A percentile compares a stretch with the other conserved stretches of the same genome.
Evolutionary conservation across 2,888 invertebrate species (phyloP).

Genomic region (Caenorhabditis drosophilae): DNA sequence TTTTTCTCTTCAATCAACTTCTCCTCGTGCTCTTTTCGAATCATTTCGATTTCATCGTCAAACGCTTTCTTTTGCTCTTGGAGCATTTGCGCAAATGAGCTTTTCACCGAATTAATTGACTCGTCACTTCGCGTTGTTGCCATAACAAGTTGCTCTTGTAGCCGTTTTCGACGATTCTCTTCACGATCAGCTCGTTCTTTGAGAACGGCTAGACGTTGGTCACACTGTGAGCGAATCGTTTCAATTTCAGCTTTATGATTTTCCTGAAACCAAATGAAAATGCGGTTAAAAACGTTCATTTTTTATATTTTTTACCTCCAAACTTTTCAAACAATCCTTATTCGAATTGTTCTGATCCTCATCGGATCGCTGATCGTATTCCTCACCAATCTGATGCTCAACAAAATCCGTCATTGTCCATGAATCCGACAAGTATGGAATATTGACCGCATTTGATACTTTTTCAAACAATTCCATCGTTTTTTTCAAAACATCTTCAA

Average conservation of each 20-base stretch:
- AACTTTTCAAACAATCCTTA: too few species aligned
- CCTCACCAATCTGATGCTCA: slow-evolving; percentile 4
- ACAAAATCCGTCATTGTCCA: slow-evolving; percentile 49
- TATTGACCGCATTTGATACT: slow-evolving; percentile 16
- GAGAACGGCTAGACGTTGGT: slow-evolving; percentile 54
- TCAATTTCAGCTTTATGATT: slow-evolving; percentile 56
- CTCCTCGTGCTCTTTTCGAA: slow-evolving; percentile 54
- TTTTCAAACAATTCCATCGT: slow-evolving; percentile 25
- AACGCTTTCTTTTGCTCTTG: slow-evolving; percentile 51
- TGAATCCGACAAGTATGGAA: slow-evolving; percentile 40
- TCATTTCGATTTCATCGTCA: slow-evolving; percentile 49
- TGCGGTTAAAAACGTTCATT: too few species aligned
- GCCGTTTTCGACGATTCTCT: slow-evolving; percentile 47
- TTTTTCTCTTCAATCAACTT: slow-evolving; percentile 66
- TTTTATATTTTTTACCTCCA: too few species aligned
- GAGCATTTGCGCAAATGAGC: slow-evolving; percentile 58
- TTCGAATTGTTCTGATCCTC: too few species aligned
- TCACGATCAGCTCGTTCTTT: slow-evolving; percentile 57
- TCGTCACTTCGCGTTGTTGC: slow-evolving; percentile 50
- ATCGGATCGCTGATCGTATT: too few species aligned
- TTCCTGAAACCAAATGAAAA: slow-evolving; percentile 27
- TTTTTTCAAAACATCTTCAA: slow-evolving; percentile 23
- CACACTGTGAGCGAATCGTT: slow-evolving; percentile 53
- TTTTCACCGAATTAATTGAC: slow-evolving; percentile 48
- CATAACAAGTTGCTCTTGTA: slow-evolving; percentile 58